Percentiles rank a stretch among this genome's conserved stretches.
Evolutionary conservation across 2,797 vertebrate genomes (phyloP).

Genomic region (Mormyrops attenuatus): DNA sequence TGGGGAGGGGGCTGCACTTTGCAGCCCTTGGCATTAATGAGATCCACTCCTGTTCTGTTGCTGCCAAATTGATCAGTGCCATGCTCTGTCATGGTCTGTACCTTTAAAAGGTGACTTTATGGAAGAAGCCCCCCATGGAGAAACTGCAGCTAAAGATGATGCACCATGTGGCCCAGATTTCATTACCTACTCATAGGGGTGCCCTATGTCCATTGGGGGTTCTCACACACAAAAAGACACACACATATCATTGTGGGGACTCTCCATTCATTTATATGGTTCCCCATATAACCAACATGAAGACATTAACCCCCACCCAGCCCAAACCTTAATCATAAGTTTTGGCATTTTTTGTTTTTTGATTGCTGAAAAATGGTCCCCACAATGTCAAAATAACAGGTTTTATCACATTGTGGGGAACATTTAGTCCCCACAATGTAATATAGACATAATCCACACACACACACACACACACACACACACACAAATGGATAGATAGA

Average conservation of each 20-base stretch:
- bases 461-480: no score
- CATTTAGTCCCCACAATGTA: no score
- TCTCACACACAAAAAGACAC: not conserved
- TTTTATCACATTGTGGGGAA: no score
- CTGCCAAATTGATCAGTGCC: constrained; percentile 58
- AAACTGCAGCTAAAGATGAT: constrained; percentile 61
- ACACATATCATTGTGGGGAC: not conserved
- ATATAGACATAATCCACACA: no score
- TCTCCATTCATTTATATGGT: no score
- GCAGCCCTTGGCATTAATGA: constrained; percentile 57
- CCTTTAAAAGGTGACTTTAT: constrained; percentile 55
- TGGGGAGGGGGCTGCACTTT: constrained; percentile 48
- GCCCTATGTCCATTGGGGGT: not conserved
- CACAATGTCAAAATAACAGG: no score
- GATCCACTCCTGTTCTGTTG: constrained; percentile 41
- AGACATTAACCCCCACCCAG: no score
- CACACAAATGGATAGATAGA: no score
- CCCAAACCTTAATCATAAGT: no score
- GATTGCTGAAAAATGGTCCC: no score
- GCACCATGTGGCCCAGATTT: constrained; percentile 22
- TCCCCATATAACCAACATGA: no score
- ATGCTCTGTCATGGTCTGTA: constrained; percentile 49
- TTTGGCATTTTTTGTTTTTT: no score
- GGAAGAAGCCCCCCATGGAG: constrained; percentile 57
- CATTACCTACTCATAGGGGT: not conserved